Percentiles rank a stretch among this genome's conserved stretches.
These are phyloP conservation scores for Achroia grisella DNA, from an alignment of 1,140 invertebrate species.

Conservation along the genomic window DNA sequence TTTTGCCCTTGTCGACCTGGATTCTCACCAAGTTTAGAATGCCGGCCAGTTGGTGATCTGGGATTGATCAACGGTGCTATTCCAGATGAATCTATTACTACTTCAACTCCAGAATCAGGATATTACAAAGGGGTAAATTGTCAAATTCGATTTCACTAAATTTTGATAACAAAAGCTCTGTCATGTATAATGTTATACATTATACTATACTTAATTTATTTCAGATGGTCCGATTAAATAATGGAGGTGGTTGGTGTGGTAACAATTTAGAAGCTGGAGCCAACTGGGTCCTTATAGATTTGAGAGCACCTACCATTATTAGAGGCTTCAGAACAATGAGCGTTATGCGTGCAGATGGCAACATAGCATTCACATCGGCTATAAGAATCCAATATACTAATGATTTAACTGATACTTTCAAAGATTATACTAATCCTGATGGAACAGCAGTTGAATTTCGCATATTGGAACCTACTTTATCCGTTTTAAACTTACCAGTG, in stretches of 20 bases:
- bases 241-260: slow-evolving; percentile 92
- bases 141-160: neutral
- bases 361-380: slow-evolving; percentile 89
- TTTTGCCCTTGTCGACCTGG: slow-evolving; percentile 91
- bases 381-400: slow-evolving; percentile 91
- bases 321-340: slow-evolving; percentile 92
- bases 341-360: slow-evolving; percentile 84
- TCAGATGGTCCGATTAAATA: slow-evolving; percentile 86
- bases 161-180: neutral
- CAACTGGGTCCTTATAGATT: slow-evolving; percentile 92
- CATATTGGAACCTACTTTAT: slow-evolving; percentile 89
- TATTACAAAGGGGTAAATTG: slow-evolving; percentile 84
- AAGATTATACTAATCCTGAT: slow-evolving; percentile 93
- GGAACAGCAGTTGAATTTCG: slow-evolving; percentile 94
- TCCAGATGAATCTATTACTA: slow-evolving; percentile 90
- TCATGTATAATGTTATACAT: neutral
- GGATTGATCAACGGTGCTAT: slow-evolving; percentile 92
- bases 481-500: slow-evolving; percentile 90
- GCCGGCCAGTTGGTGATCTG: slow-evolving; percentile 90
- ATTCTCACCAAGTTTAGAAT: slow-evolving; percentile 91
- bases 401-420: slow-evolving; percentile 90
- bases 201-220: slow-evolving; percentile 7
- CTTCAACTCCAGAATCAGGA: slow-evolving; percentile 87
- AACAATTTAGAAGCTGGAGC: slow-evolving; percentile 86
- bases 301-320: slow-evolving; percentile 92